Evolutionary conservation across 2,888 invertebrate species (phyloP).

Genomic region (Leptopterna dolabrata): DNA sequence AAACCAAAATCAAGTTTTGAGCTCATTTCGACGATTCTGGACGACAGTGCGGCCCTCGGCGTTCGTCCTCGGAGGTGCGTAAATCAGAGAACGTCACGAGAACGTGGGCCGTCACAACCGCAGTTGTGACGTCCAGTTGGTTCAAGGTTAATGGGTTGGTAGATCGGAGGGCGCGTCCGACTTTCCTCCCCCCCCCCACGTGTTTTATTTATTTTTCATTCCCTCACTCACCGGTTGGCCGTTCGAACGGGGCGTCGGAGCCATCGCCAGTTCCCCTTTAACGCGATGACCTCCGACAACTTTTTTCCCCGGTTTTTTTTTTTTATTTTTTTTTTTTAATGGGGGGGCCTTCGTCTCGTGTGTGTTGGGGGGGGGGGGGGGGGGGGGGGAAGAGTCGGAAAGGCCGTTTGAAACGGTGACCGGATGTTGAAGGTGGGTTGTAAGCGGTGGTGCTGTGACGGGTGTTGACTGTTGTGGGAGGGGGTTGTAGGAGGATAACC

Average conservation of each 20-base stretch:
- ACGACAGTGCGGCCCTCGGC: too few species aligned
- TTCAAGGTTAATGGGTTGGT: not conserved
- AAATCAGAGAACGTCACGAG: too few species aligned
- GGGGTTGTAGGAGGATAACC: not conserved
- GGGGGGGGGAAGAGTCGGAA: not conserved
- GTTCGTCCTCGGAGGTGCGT: too few species aligned
- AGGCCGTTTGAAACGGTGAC: slow-evolving; percentile 4
- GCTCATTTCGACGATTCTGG: too few species aligned
- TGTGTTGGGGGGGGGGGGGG: not conserved
- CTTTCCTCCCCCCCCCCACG: too few species aligned
- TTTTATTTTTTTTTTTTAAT: not conserved
- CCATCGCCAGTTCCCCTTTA: slow-evolving; percentile 45
- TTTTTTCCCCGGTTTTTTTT: slow-evolving; percentile 28
- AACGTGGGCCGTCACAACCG: too few species aligned
- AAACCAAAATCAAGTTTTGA: too few species aligned
- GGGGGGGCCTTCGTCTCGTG: not conserved
- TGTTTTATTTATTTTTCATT: not conserved
- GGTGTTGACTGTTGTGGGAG: not conserved
- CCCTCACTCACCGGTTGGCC: not conserved
- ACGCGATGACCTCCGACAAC: slow-evolving; percentile 41
- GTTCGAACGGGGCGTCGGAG: not conserved
- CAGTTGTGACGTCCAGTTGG: not conserved
- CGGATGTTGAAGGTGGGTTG: not conserved
- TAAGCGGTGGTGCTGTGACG: not conserved
- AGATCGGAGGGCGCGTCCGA: too few species aligned